Evolutionary conservation across 2,797 vertebrate species (phyloP), one percentile per base, ranked within the genome.

Genomic region (Neosalanx taihuensis): DNA sequence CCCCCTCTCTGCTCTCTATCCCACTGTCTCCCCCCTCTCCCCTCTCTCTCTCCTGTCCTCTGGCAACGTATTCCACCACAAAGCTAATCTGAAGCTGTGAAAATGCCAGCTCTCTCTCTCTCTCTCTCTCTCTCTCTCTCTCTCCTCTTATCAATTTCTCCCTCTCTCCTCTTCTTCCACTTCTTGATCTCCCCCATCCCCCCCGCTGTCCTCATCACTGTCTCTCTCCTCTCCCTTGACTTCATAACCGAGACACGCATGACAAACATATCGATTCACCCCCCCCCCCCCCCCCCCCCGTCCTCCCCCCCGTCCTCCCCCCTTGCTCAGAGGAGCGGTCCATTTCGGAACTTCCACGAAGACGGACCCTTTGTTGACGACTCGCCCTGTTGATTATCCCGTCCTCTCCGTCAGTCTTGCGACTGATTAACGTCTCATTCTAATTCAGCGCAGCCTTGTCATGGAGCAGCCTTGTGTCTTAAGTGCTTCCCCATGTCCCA

Each of bases 51-150:
- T 35, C 17, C 49, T 81, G 65, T 84, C 82, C 85, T 84, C 84
- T 84, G 79, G 81, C 79, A 59, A 75, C 49, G 31, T 77, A 84
- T 84, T 83, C 74, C 71, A 84, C 75, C 79, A 86, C 78, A 83
- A 85, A 81, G 80, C 82, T 82, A 83, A 89, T 87, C 82, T 81
- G 79, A 79, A 72, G 81, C 75, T 88, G 81, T 75, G 78, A 79
- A 58, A 75, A 76, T 76, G 74, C 76, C 77, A 79, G 58, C 49
- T 69, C 69, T 73, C 63, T 26, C 17, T 78, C 59, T 59, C 60
- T 71, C 61, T 12, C n/a, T 79, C 67, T 67, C 49, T 57, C 62
- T 77, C 59, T 59, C 60, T 69, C 61, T 17, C 20, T 74, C 64
- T 61, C 41, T 58, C 58, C 67, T 61, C 64, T 58, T 58, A 49